Evolutionary conservation across 2,113 vertebrate species (phyloP), one percentile per base, ranked within the genome.

Genomic region (Dicaeum eximium): DNA sequence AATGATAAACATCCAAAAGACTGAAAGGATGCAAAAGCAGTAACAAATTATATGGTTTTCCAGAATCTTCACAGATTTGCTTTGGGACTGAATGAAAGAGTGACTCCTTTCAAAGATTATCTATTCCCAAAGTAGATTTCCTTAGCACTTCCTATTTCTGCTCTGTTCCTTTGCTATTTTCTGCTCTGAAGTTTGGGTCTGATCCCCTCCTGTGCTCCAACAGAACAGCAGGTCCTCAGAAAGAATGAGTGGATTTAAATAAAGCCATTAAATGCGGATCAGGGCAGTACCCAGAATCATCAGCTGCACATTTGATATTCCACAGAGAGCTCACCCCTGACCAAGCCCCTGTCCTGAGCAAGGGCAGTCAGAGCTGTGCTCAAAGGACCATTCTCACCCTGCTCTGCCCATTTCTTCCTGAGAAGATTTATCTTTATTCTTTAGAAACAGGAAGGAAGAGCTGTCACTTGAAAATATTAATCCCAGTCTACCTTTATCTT

Each of bases 371-470:
- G 6, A 28, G 25, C 58, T 28, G 37, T 20, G 35, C 17, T 61
- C 58, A 28, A 61, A 28, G 58, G 11, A 28, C 37, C 58, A 28
- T 20, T 27, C 13, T 5, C 37, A 61, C 37, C 0, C 71, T 74
- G 23, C 17, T 67, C 70, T 88, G 61, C 38, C 28, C 47, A 44
- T 10, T 74, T 74, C 64, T 86, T 82, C 69, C 64, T 89, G 53
- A 78, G 35, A 40, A 84, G 42, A 85, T 88, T 83, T 73, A 87
- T 91, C 85, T 83, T 53, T 42, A 22, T 91, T 85, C 62, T 86
- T 78, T 47, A 81, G 69, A 91, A 94, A 86, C 47, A 86, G 92
- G 79, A 94, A 96, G 80, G 86, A 94, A 94, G 85, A 94, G 37
- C 85, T 95, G 86, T 77, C 4, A 17, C 75, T 85, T 75, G n/a